These are phyloP conservation scores for Poecilia wingei DNA, from an alignment of 2,797 vertebrate genomes.

Conservation along the genomic window DNA sequence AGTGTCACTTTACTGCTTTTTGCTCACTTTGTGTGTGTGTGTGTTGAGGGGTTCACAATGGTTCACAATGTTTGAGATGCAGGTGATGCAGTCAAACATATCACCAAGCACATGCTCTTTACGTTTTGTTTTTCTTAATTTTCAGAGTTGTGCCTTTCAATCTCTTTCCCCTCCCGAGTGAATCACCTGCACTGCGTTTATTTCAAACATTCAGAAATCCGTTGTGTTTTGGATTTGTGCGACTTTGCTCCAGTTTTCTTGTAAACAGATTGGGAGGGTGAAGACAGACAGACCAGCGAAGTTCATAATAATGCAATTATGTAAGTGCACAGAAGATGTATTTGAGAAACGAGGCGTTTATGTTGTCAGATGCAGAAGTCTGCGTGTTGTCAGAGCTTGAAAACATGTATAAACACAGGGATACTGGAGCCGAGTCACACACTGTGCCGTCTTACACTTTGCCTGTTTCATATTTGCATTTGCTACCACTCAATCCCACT, in stretches of 20 bases:
- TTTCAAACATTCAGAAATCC: constrained; percentile 45
- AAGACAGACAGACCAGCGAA: constrained; percentile 51
- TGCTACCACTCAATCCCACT: constrained; percentile 31
- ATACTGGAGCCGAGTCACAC: constrained; percentile 47
- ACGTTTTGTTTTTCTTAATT: neutral
- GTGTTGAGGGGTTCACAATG: constrained; percentile 57
- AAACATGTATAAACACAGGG: constrained; percentile 19
- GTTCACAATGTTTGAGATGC: constrained; percentile 48
- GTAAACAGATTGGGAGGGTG: constrained; percentile 12
- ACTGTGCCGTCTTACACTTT: constrained; percentile 36
- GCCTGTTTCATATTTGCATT: constrained; percentile 48
- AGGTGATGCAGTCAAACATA: constrained; percentile 5
- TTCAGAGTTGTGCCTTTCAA: constrained; percentile 1
- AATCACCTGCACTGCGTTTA: constrained; percentile 14
- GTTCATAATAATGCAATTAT: constrained; percentile 47
- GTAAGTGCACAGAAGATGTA: constrained; percentile 52
- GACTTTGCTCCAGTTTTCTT: constrained; percentile 57
- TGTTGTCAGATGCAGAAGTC: constrained; percentile 44
- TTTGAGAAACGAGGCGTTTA: constrained; percentile 15
- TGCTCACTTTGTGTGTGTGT: constrained; percentile 64
- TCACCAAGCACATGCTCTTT: constrained; percentile 1
- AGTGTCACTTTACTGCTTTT: constrained; percentile 46
- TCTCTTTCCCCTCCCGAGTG: neutral
- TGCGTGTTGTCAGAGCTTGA: constrained; percentile 47
- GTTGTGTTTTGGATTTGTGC: constrained; percentile 36